Base-by-base conservation (phyloP, 2,888 invertebrate species). In the Bhutanitis thaidina region DNA sequence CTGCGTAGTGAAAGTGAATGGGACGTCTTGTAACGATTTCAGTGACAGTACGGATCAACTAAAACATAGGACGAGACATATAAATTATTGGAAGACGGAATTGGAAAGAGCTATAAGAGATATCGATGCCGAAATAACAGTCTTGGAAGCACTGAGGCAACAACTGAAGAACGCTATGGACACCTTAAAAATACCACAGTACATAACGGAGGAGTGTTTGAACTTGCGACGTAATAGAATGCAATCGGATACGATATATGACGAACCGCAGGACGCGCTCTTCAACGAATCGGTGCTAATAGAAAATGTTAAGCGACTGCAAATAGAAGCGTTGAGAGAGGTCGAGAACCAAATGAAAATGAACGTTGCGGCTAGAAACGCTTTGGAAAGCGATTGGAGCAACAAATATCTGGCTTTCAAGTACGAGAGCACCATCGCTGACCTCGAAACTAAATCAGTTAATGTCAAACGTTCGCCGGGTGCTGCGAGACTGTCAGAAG, bases 351-450 rank as follows among this genome's bases (percentile, higher is more conserved):
- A 96, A 70, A 80, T 94, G 62, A 73, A 91, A 15, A 92, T 94
- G 70, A 93, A 96, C 64, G 92, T 94, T 43, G 93, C 94, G 0
- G 93, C 94, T 0, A 96, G 97, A 68, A 91, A 93, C 56, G 91
- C 94, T 16, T 74, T 97, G 54, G 97, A 97, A 82, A 92, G 92
- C 57, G 97, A 97, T 72, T 97, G 97, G 96, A 96, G 96, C 62
- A 95, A 97, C 71, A 97, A 97, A 81, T 92, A 91, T 58, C 92
- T 95, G 58, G 92, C 96, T 1, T 93, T 94, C 62, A 93, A 94
- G 64, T 93, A 95, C 35, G 97, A 97, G 65, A 91, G 92, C 0
- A 74, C 87, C 1, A 94, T 94, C 69, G 90, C 92, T n/a, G 91
- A 93, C 4, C 83, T 97, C 43, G 92, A 93, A 57, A 95, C 95